Evolutionary conservation across 2,113 vertebrate genomes (phyloP).

Genomic region (Nestor notabilis): DNA sequence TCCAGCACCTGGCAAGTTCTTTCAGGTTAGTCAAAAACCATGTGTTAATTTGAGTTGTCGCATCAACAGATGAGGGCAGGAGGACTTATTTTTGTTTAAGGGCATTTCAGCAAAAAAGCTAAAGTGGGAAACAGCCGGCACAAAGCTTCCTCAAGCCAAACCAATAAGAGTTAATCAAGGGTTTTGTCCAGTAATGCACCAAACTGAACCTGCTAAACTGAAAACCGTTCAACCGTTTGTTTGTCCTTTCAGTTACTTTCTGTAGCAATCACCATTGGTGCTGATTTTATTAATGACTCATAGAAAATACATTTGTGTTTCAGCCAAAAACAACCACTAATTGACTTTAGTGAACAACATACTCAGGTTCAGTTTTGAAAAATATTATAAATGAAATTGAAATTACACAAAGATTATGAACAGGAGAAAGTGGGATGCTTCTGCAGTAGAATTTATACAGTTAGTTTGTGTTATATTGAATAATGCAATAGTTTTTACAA

Average conservation of each 20-base stretch:
- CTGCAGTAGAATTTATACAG: background rate
- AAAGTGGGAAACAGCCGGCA: conserved; percentile 55
- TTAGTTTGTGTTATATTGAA: background rate
- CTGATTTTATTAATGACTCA: conserved; percentile 60
- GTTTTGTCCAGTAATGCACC: conserved; percentile 37
- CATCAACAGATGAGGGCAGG: conserved; percentile 70
- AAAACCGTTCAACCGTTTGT: conserved; percentile 63
- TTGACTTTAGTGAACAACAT: background rate
- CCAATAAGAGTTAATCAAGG: conserved; percentile 23
- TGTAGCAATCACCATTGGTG: conserved; percentile 25
- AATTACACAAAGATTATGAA: background rate
- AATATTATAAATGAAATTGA: background rate
- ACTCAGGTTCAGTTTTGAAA: background rate
- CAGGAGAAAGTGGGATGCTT: background rate
- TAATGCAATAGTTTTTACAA: background rate
- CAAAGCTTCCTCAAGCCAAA: conserved; percentile 52
- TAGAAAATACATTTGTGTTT: conserved; percentile 46
- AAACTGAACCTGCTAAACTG: conserved; percentile 29
- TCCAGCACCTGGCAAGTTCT: conserved; percentile 82
- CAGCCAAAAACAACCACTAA: background rate
- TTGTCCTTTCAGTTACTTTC: conserved; percentile 66
- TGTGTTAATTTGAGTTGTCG: conserved; percentile 76
- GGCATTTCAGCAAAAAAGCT: conserved; percentile 72
- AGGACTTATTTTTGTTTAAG: conserved; percentile 74
- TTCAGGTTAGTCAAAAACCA: conserved; percentile 84